Base-by-base conservation (phyloP, 2,888 invertebrate species). In the Cosmopolites sordidus region DNA sequence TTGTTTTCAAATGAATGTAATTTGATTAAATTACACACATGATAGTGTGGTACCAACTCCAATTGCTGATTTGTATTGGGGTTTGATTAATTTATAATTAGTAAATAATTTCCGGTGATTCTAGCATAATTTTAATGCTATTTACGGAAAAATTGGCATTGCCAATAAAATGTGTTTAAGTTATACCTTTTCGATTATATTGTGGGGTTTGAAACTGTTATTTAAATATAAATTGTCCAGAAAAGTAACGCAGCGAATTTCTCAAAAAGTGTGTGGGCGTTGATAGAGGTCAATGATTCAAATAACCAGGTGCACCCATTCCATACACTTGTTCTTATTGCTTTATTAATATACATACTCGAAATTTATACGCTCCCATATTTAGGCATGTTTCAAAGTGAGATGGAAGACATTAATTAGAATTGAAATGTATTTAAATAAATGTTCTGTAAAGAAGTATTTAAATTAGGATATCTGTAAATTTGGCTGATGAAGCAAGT, bases 271-370 rank as follows among this genome's bases (percentile, higher is more conserved):
- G 54, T 48, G 65, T 63, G 51, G 64, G 64, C 58, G 65, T 51
- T 51, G 27, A 50, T 46, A 54, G 62, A 62, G 64, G 65, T 63
- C 64, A 64, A 62, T 55, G 61, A 56, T 58, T 62, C 51, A 61
- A 57, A 40, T 54, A 53, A 52, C 60, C 65, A 65, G 63, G 64
- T 65, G 64, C 62, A 64, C 44, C 41, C 44, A 44, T 48, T 62
- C 56, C 22, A 22, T 22, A 22, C 54, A 63, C 65, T 62, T 64
- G 64, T 61, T 64, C 60, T 60, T 57, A 63, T 62, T 62, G 52
- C 59, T 58, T 42, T 39, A 50, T 47, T 61, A 59, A 60, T 58
- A 59, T 51, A 58, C 58, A 53, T 54, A 37, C 14, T 52, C 37
- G 37, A 37, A 37, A 37, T 12, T 14, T 37, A 12, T 14, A 37